phyloP scores from a whole-genome alignment of 1,140 invertebrate species.

The Adoxophyes honmai region DNA sequence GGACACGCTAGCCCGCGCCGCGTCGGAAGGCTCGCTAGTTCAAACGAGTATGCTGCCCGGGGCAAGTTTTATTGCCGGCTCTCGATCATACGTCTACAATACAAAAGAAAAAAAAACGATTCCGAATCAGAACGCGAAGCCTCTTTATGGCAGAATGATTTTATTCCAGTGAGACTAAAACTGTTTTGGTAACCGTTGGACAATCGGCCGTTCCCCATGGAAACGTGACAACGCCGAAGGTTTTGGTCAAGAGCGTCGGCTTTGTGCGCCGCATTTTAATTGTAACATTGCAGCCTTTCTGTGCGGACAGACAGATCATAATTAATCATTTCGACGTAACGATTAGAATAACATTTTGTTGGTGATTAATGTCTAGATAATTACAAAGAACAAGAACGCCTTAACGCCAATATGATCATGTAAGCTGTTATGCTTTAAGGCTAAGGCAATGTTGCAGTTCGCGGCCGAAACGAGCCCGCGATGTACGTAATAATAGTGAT shows the following conservation, averaged over 20 bases:
- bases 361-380: conserved; percentile 47
- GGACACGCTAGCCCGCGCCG: conserved; percentile 54
- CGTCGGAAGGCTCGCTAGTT: conserved; percentile 35
- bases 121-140: too few relatives aligned
- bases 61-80: conserved; percentile 37
- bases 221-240: conserved; percentile 17
- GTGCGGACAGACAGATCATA: conserved; percentile 28
- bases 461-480: conserved; percentile 21
- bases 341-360: conserved; percentile 40
- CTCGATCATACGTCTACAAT: conserved; percentile 17
- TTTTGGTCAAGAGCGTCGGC: conserved; percentile 6
- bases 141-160: too few relatives aligned
- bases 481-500: conserved; percentile 25
- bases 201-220: background rate
- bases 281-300: conserved; percentile 26
- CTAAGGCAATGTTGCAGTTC: conserved; percentile 17
- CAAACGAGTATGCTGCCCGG: conserved; percentile 31
- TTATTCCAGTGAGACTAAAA: background rate
- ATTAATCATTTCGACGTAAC: conserved; percentile 42
- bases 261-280: conserved; percentile 21
- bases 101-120: too few relatives aligned
- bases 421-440: conserved; percentile 33
- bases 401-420: conserved; percentile 15
- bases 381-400: conserved; percentile 29
- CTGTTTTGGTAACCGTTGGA: background rate